Percentiles rank a stretch among this genome's conserved stretches.
Conservation (phyloP, 2,113 vertebrate species). For the Halichoerus grypus region DNA sequence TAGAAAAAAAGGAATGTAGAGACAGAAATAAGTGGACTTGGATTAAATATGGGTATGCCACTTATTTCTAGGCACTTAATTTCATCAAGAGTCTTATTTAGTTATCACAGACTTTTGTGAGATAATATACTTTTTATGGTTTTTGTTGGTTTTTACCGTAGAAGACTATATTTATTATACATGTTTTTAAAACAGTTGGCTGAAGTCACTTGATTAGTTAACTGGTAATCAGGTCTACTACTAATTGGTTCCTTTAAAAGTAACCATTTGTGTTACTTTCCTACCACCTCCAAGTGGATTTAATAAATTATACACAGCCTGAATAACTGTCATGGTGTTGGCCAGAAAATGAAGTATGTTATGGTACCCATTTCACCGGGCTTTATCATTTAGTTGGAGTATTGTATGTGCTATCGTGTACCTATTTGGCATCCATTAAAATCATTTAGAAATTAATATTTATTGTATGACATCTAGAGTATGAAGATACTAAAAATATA, state of each 20-base stretch:
- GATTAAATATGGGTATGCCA: background rate
- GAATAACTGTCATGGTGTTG: background rate
- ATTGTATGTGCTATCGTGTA: background rate
- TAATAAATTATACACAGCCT: background rate
- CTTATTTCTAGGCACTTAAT: conserved; percentile 10
- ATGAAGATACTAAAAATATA: conserved; percentile 65
- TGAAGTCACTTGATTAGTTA: conserved; percentile 4
- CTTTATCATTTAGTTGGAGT: background rate
- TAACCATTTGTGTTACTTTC: conserved; percentile 3
- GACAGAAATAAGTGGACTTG: background rate
- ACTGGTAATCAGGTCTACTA: background rate
- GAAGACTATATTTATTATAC: conserved; percentile 9
- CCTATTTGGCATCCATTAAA: conserved; percentile 61
- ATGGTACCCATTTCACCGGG: background rate
- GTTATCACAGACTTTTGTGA: background rate
- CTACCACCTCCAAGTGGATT: background rate
- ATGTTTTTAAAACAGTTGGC: conserved; percentile 36
- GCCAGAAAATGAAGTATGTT: background rate
- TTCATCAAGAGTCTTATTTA: conserved; percentile 31
- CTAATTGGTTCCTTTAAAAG: background rate
- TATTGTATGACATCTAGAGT: background rate
- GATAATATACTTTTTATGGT: background rate
- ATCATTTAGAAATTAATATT: conserved; percentile 74
- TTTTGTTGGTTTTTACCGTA: background rate
- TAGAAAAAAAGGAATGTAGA: background rate